Evolutionary conservation across 2,888 invertebrate genomes (phyloP), one percentile per base, ranked within the genome.

Genomic region (Zeuzera pyrina): DNA sequence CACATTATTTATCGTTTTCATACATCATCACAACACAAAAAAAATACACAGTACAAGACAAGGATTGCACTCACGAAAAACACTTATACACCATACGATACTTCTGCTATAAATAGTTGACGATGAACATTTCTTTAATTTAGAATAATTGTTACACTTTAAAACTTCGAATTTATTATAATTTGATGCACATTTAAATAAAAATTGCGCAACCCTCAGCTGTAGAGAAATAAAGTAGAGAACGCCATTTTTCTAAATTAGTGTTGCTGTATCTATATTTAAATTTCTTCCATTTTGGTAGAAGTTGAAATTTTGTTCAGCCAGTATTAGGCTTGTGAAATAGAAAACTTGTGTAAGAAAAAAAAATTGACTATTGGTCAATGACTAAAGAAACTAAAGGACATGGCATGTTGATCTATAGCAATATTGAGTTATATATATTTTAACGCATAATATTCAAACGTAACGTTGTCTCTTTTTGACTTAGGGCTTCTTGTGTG

Each of bases 131-230:
- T 57, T 57, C 57, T 50, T 47, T 49, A 47, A 45, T 57, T 42
- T 47, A 40, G 46, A 56, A 47, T 55, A 60, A 56, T 64, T 63
- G 46, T 51, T 64, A 52, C 53, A 61, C 62, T 60, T 19, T 59
- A 54, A 54, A 66, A 56, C 49, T 58, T 61, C 49, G 50, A 56
- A 60, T 63, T 64, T 48, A 47, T 53, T 61, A 49, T 57, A 62
- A 67, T 69, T 74, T 68, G 56, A 59, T 64, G 65, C 64, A 71
- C 67, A 76, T 78, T 79, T 79, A 79, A 69, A 72, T 71, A 63
- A 67, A 79, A 81, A 81, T 83, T 83, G 83, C 83, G 83, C 83
- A 83, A 81, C 74, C 77, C 66, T 68, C 79, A 81, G 77, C 79
- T 81, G 78, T 76, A 73, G 54, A n/a, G n/a, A n/a, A n/a, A n/a